phyloP scores from a whole-genome alignment of 2,797 vertebrate genomes.

The Threskiornis aethiopicus region DNA sequence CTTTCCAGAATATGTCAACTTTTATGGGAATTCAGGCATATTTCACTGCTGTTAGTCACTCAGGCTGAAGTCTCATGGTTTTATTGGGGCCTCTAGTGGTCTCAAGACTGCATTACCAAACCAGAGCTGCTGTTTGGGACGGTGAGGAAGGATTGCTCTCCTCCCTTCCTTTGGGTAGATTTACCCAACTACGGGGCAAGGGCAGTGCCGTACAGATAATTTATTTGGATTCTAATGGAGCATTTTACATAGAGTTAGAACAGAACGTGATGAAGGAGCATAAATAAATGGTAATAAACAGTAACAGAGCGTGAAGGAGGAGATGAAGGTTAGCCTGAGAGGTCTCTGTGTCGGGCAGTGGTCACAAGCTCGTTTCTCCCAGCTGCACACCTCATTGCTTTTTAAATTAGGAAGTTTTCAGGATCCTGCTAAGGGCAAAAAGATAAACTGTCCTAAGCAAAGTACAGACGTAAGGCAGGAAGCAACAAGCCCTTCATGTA shows the following conservation, averaged over 20 bases:
- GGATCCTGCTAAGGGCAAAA: background rate
- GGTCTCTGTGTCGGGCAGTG: background rate
- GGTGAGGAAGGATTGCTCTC: background rate
- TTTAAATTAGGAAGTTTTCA: background rate
- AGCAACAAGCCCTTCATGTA: background rate
- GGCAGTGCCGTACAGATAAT: background rate
- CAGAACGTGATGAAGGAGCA: background rate
- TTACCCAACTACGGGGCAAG: background rate
- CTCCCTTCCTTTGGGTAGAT: background rate
- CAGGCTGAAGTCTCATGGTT: background rate
- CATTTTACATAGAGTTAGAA: background rate
- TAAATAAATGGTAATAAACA: conserved; percentile 15
- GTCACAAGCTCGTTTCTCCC: background rate
- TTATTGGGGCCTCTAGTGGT: conserved; percentile 65
- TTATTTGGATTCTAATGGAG: background rate
- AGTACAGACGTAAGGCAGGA: background rate
- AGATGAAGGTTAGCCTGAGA: background rate
- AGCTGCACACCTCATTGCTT: background rate
- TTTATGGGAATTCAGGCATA: background rate
- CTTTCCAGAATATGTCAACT: background rate
- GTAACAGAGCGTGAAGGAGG: conserved; percentile 28
- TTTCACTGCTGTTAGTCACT: background rate
- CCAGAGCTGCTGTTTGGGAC: background rate
- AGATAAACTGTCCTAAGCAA: background rate
- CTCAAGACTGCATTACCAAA: background rate